Conservation (phyloP, 1,140 invertebrate species). For the Formica exsecta region DNA sequence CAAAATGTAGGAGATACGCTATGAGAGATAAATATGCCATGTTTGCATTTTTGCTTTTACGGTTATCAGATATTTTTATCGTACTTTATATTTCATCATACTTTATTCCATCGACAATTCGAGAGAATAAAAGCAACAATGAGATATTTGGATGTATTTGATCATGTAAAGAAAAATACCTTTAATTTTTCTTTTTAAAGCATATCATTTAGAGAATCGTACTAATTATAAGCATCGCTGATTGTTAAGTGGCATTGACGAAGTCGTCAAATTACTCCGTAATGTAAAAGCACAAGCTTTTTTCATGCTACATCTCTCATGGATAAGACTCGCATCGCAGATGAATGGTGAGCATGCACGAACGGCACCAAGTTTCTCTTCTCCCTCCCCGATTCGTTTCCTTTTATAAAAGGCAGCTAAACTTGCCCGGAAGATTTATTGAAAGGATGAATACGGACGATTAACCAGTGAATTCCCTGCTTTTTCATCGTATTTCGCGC, state of each 20-base stretch:
- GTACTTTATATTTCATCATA: neutral
- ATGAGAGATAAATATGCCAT: constrained; percentile 6
- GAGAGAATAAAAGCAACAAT: neutral
- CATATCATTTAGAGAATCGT: no score
- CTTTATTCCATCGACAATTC: neutral
- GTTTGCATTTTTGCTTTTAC: constrained; percentile 34
- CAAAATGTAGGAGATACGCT: neutral
- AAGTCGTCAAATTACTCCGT: neutral
- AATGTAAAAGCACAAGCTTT: constrained; percentile 7
- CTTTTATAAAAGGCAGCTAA: constrained; percentile 46
- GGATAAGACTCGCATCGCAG: constrained; percentile 45
- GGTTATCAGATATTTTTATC: constrained; percentile 5
- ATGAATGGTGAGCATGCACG: constrained; percentile 58
- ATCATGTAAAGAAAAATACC: neutral
- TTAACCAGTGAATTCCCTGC: constrained; percentile 61
- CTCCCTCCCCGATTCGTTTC: neutral
- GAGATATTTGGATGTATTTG: neutral
- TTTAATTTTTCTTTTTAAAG: neutral
- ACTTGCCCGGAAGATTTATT: constrained; percentile 44
- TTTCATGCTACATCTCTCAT: constrained; percentile 43
- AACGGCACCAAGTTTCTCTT: constrained; percentile 5
- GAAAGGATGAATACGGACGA: constrained; percentile 62
- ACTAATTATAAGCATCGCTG: no score
- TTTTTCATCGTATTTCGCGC: constrained; percentile 44
- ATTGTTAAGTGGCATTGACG: constrained; percentile 23